These are phyloP conservation scores for Drosophila varians DNA, from an alignment of 1,140 invertebrate species.

Conservation along the genomic window DNA sequence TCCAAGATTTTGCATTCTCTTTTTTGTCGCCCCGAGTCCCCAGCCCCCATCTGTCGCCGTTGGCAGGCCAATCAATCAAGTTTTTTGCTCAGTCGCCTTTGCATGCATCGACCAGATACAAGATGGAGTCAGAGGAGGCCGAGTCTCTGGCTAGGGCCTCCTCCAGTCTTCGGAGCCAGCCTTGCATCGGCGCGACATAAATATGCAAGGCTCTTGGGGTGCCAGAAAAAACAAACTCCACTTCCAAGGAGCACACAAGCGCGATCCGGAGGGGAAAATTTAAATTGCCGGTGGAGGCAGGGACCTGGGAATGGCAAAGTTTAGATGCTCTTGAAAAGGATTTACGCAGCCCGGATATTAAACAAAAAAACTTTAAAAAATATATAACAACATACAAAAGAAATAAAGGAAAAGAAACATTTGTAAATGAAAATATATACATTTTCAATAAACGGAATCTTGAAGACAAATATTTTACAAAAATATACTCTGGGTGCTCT, in stretches of 20 bases:
- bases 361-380: too few relatives aligned
- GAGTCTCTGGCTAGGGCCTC: not conserved
- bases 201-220: conserved; percentile 45
- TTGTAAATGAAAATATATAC: too few relatives aligned
- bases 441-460: too few relatives aligned
- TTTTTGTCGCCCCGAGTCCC: not conserved
- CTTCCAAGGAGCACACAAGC: conserved; percentile 10
- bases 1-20: conserved; percentile 34
- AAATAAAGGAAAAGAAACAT: too few relatives aligned
- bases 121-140: conserved; percentile 31
- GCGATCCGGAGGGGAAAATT: conserved; percentile 9
- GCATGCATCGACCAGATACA: conserved; percentile 32
- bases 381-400: too few relatives aligned
- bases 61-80: conserved; percentile 51
- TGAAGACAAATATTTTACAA: too few relatives aligned
- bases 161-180: conserved; percentile 3
- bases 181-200: conserved; percentile 27
- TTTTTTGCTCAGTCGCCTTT: conserved; percentile 37
- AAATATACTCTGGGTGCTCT: too few relatives aligned
- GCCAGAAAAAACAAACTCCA: conserved; percentile 26
- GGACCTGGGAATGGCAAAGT: too few relatives aligned
- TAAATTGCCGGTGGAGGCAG: conserved; percentile 26
- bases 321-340: conserved; percentile 6
- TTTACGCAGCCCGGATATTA: too few relatives aligned
- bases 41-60: conserved; percentile 3